These are phyloP conservation scores for Chalcis sispes DNA, from an alignment of 2,888 invertebrate genomes.

Conservation along the genomic window DNA sequence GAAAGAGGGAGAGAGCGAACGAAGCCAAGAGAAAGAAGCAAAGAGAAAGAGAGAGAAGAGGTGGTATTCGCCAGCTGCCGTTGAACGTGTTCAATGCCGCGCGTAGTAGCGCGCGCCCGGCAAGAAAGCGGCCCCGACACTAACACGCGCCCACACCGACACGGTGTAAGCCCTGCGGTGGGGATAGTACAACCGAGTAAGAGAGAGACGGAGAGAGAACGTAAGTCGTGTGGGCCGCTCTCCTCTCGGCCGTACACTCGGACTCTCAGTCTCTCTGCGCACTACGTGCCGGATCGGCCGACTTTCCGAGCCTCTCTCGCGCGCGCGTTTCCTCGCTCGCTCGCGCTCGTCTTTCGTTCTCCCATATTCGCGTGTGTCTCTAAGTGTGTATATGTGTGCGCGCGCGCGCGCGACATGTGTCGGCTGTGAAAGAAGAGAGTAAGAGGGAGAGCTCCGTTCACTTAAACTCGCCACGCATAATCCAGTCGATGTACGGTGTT, in stretches of 20 bases:
- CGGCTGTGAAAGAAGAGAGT: not conserved
- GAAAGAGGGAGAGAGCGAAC: not conserved
- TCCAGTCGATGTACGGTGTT: no score
- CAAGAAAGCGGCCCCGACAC: conserved; percentile 71
- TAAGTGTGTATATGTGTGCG: not conserved
- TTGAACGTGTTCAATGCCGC: conserved; percentile 75
- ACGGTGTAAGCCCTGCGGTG: no score
- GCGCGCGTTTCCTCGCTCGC: not conserved
- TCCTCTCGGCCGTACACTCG: conserved; percentile 16
- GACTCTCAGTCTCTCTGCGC: conserved; percentile 51
- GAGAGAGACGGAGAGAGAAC: conserved; percentile 32
- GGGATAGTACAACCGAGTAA: conserved; percentile 36
- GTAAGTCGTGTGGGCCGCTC: conserved; percentile 45
- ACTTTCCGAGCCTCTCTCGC: conserved; percentile 18
- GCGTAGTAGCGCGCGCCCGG: conserved; percentile 69
- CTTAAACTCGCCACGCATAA: no score
- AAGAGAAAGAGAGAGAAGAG: conserved; percentile 42
- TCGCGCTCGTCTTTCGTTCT: not conserved
- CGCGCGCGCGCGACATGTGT: no score
- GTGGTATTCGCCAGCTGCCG: conserved; percentile 75
- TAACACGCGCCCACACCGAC: conserved; percentile 24
- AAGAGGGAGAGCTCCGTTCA: no score
- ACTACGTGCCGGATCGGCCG: conserved; percentile 43
- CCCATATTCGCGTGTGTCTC: not conserved
- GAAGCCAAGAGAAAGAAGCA: conserved; percentile 8